Conservation (phyloP, 2,888 invertebrate species). For the Andrena haemorrhoa region DNA sequence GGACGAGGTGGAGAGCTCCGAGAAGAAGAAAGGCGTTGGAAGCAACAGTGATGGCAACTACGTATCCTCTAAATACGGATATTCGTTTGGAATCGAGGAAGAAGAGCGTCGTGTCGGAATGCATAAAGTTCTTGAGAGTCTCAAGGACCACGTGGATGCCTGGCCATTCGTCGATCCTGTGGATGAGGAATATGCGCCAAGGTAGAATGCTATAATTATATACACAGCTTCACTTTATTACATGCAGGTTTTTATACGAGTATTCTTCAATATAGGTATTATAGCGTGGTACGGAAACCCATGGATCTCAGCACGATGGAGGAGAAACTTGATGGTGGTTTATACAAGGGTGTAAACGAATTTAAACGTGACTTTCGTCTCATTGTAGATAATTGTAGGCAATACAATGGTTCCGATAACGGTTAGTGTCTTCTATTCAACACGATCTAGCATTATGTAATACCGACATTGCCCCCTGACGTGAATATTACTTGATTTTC, state of each 20-base stretch:
- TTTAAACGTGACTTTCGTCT: conserved; percentile 95
- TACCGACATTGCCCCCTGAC: not conserved
- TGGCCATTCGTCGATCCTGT: conserved; percentile 98
- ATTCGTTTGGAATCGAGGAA: conserved; percentile 85
- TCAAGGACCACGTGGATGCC: conserved; percentile 95
- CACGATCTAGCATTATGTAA: conserved; percentile 12
- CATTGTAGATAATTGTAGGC: conserved; percentile 96
- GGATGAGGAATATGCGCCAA: conserved; percentile 96
- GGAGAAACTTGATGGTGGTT: conserved; percentile 92
- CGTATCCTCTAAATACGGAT: conserved; percentile 78
- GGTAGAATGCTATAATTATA: conserved; percentile 83
- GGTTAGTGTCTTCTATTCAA: conserved; percentile 86
- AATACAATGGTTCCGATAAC: conserved; percentile 97
- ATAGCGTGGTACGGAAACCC: conserved; percentile 89
- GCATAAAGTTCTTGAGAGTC: conserved; percentile 95
- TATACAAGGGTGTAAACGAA: conserved; percentile 92
- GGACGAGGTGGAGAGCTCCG: conserved; percentile 77
- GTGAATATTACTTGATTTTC: conserved; percentile 14
- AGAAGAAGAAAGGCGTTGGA: conserved; percentile 78
- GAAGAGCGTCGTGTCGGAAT: conserved; percentile 95
- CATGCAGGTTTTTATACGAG: not conserved
- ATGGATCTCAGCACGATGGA: conserved; percentile 96
- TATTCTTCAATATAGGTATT: conserved; percentile 83
- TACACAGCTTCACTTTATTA: not conserved
- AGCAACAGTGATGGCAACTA: conserved; percentile 78